These are phyloP conservation scores for Lissonota sp. DNA, from an alignment of 2,888 invertebrate species.

Conservation along the genomic window DNA sequence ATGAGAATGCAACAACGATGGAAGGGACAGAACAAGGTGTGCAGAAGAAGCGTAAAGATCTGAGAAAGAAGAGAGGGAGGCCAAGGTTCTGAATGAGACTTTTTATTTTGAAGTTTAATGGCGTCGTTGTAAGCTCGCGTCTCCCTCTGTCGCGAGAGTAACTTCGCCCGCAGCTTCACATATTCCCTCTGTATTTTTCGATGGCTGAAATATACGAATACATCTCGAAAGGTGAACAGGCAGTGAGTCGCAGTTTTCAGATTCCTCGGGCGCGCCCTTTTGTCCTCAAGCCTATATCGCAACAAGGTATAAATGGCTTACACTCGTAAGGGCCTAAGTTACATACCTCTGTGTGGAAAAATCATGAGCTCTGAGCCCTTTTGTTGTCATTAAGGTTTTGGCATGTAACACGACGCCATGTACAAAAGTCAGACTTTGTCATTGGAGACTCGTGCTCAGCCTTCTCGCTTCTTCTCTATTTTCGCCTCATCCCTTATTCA, in stretches of 20 bases:
- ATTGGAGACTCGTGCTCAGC: slow-evolving; percentile 65
- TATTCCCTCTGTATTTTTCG: slow-evolving; percentile 51
- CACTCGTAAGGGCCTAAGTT: too few relatives aligned
- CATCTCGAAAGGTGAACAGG: neutral
- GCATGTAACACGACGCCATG: slow-evolving; percentile 51
- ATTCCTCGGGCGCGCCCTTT: too few relatives aligned
- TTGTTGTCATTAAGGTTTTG: slow-evolving; percentile 32
- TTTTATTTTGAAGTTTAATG: slow-evolving; percentile 80
- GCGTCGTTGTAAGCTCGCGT: slow-evolving; percentile 73
- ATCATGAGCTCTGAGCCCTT: neutral
- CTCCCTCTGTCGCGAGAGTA: slow-evolving; percentile 48
- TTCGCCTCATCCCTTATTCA: slow-evolving; percentile 79
- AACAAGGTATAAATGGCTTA: too few relatives aligned
- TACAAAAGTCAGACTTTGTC: slow-evolving; percentile 73
- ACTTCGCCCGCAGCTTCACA: slow-evolving; percentile 58
- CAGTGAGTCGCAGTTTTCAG: too few relatives aligned
- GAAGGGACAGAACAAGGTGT: slow-evolving; percentile 42
- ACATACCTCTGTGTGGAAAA: too few relatives aligned
- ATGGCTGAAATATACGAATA: slow-evolving; percentile 13
- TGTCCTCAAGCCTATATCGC: too few relatives aligned
- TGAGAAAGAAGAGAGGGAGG: slow-evolving; percentile 45
- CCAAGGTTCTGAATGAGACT: slow-evolving; percentile 53
- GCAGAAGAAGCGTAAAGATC: slow-evolving; percentile 60
- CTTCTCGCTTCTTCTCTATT: slow-evolving; percentile 66
- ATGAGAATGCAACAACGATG: slow-evolving; percentile 46